These are phyloP conservation scores for Poecilia wingei DNA, from an alignment of 2,797 vertebrate species.

Conservation along the genomic window DNA sequence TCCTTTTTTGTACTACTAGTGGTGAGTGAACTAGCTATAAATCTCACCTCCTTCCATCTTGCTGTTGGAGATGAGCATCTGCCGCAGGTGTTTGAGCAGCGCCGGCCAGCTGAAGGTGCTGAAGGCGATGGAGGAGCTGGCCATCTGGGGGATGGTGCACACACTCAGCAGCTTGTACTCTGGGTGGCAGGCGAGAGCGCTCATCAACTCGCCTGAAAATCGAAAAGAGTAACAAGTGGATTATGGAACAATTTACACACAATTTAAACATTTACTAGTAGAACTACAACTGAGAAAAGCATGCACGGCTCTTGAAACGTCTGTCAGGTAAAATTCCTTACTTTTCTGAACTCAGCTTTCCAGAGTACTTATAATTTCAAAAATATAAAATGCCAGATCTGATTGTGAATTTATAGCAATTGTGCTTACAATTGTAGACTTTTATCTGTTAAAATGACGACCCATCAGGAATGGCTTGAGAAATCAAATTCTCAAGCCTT, in stretches of 20 bases:
- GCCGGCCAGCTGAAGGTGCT: constrained; percentile 92
- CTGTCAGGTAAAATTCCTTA: neutral
- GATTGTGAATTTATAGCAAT: neutral
- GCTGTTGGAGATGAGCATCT: constrained; percentile 94
- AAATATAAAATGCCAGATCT: neutral
- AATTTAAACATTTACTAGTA: neutral
- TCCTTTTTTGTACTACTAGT: neutral
- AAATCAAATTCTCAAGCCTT: neutral
- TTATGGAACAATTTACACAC: neutral
- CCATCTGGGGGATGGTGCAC: constrained; percentile 91
- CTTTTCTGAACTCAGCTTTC: neutral
- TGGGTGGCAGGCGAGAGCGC: constrained; percentile 88
- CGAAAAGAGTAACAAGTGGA: neutral
- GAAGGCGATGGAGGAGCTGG: constrained; percentile 86
- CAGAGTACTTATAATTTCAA: neutral
- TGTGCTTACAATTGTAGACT: neutral
- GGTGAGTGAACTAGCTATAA: neutral
- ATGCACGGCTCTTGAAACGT: neutral
- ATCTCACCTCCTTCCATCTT: constrained; percentile 94
- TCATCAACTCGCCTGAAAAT: constrained; percentile 88
- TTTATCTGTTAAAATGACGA: neutral
- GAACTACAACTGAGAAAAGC: neutral
- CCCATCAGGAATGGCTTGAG: neutral
- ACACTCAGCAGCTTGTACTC: constrained; percentile 93
- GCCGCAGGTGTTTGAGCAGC: constrained; percentile 91